These are phyloP conservation scores for Euleptes europaea DNA, from an alignment of 2,113 vertebrate genomes.

Conservation along the genomic window DNA sequence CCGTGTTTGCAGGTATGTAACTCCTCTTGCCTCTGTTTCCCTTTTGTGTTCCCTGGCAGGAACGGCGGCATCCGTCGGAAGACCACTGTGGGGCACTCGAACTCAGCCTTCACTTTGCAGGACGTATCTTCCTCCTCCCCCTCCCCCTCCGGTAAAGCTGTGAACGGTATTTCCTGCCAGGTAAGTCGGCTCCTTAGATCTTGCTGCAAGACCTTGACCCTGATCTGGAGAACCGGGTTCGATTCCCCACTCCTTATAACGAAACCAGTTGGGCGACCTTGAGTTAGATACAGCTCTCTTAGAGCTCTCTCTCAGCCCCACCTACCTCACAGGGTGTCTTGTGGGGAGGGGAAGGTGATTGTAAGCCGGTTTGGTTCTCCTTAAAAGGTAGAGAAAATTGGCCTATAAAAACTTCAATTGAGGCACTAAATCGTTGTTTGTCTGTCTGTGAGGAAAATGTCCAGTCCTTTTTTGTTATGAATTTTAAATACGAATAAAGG, in stretches of 20 bases:
- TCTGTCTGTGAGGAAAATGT: not conserved
- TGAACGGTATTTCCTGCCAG: not conserved
- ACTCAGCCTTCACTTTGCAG: conserved; percentile 59
- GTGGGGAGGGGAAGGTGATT: not conserved
- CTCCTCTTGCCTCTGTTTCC: not conserved
- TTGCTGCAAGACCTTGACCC: too few relatives aligned
- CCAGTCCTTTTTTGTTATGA: too few relatives aligned
- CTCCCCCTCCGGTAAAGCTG: conserved; percentile 5
- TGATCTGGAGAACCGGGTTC: too few relatives aligned
- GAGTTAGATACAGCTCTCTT: too few relatives aligned
- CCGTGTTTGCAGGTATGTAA: not conserved
- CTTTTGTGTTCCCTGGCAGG: conserved; percentile 17
- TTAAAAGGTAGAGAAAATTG: too few relatives aligned
- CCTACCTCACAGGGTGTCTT: too few relatives aligned
- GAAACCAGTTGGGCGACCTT: too few relatives aligned
- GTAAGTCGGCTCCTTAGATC: conserved; percentile 3
- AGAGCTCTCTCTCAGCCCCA: too few relatives aligned
- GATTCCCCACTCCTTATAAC: too few relatives aligned
- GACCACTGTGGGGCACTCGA: conserved; percentile 3
- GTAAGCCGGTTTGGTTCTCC: too few relatives aligned
- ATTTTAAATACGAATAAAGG: too few relatives aligned
- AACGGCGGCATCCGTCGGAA: not conserved
- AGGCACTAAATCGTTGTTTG: not conserved
- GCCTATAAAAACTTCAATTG: too few relatives aligned
- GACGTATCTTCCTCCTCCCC: conserved; percentile 44